A percentile compares a stretch with the other conserved stretches of the same genome.
Conservation (phyloP, 1,140 invertebrate genomes). For the Drosophila varians region DNA sequence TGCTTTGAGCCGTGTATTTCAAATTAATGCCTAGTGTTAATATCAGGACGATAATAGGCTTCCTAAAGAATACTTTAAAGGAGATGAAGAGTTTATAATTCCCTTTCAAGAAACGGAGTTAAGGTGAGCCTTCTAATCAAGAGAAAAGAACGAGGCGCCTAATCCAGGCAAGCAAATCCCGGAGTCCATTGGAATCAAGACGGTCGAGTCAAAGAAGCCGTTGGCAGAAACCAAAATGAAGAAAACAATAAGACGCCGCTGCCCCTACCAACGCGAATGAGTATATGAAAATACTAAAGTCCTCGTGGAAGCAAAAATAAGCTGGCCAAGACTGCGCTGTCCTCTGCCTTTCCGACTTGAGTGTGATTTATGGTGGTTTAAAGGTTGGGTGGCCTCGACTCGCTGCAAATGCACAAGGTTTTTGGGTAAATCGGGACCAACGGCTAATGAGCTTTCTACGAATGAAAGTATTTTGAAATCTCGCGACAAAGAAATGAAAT, state of each 20-base stretch:
- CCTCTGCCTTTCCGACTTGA: conserved; percentile 46
- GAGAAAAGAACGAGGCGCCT: not conserved
- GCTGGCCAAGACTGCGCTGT: conserved; percentile 47
- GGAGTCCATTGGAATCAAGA: not conserved
- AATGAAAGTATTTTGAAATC: too few species aligned
- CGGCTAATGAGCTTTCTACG: conserved; percentile 67
- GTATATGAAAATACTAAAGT: not conserved
- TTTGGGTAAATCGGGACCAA: conserved; percentile 53
- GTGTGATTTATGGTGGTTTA: conserved; percentile 72
- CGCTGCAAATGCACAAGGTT: conserved; percentile 17
- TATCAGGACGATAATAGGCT: not conserved
- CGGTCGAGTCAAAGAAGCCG: not conserved
- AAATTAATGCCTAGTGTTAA: too few species aligned
- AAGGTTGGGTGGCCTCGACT: conserved; percentile 43
- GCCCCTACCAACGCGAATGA: not conserved
- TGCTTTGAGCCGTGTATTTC: not conserved
- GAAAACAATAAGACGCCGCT: not conserved
- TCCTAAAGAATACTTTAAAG: conserved; percentile 27
- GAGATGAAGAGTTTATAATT: conserved; percentile 15
- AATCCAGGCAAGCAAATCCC: not conserved
- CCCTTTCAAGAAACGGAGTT: too few species aligned
- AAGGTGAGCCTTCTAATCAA: not conserved
- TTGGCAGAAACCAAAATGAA: not conserved
- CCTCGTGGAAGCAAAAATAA: conserved; percentile 77
- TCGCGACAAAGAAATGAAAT: too few species aligned